Evolutionary conservation across 1,140 invertebrate genomes (phyloP), one percentile per base, ranked within the genome.

Genomic region (Rhagoletis zephyria): DNA sequence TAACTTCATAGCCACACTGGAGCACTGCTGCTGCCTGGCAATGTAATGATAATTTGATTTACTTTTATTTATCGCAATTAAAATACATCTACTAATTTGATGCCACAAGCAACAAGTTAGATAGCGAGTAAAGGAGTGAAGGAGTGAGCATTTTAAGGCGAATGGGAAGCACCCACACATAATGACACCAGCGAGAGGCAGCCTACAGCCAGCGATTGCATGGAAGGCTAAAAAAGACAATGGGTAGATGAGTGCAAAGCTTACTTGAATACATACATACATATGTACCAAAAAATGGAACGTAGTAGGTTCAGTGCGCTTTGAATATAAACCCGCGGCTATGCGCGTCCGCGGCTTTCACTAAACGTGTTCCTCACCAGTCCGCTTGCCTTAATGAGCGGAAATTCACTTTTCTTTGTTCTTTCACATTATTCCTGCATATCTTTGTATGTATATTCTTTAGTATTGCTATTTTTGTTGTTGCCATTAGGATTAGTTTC

Each of bases 1-100:
- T 45, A 14, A 4, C n/a, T 10, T 56, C 51, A 56, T 56, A 10
- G 51, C 51, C 10, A 56, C 48, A 70, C 0, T 40, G n/a, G 30
- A 30, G 30, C 45, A 16, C 9, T 63, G 12, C 16, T 30, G 67
- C n/a, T 81, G 40, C 74, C 51, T 56, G n/a, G n/a, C 74, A 81
- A 81, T 56, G n/a, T 14, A 81, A 81, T 56, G n/a, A 51, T 56
- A 81, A 81, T 81, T 81, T 56, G 74, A 81, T 81, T 56, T 81
- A 5, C 6, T 81, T 81, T 81, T 81, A 81, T 81, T 81, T 81
- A 81, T 81, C 9, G 48, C 74, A 81, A 81, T 81, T 81, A 81
- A 81, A 81, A 81, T 56, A 81, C 74, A 81, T 81, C 56, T 81
- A 81, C 74, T 81, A 81, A 81, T 81, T 81, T 81, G 74, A 81